These are phyloP conservation scores for Amblyjoppa fuscipennis DNA, from an alignment of 2,888 invertebrate genomes.

Conservation along the genomic window DNA sequence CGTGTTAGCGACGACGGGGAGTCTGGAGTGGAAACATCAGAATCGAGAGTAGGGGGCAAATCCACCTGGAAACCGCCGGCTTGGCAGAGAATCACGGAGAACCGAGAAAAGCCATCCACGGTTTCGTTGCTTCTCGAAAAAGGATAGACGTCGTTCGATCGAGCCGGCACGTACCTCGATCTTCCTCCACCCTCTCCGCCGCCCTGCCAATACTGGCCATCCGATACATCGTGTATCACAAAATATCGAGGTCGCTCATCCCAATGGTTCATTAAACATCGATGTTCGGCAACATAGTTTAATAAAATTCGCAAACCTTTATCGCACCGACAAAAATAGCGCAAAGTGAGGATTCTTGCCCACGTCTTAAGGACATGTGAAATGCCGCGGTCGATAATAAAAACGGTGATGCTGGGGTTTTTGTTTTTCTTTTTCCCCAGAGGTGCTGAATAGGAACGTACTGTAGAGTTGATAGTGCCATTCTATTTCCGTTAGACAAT, in stretches of 20 bases:
- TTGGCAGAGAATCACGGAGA: constrained; percentile 53
- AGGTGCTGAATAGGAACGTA: no score
- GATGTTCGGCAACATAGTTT: not conserved
- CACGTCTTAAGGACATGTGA: no score
- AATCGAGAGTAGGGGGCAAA: constrained; percentile 38
- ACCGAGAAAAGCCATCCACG: constrained; percentile 34
- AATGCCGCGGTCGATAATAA: no score
- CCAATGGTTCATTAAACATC: not conserved
- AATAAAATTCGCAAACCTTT: not conserved
- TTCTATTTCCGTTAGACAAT: no score
- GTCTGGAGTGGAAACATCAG: constrained; percentile 41
- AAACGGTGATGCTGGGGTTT: no score
- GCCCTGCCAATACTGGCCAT: constrained; percentile 43
- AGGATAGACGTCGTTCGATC: constrained; percentile 45
- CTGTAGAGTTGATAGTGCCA: no score
- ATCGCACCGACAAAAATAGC: not conserved
- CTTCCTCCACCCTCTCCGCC: constrained; percentile 46
- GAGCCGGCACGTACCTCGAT: constrained; percentile 37
- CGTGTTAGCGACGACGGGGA: constrained; percentile 41
- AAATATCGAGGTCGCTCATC: constrained; percentile 8
- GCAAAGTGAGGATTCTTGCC: not conserved
- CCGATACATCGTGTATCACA: constrained; percentile 15
- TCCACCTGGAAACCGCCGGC: constrained; percentile 48
- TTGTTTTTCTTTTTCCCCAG: no score
- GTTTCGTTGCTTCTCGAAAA: constrained; percentile 36